These are phyloP conservation scores for Eubucco bourcierii DNA, from an alignment of 2,113 vertebrate species.

Conservation along the genomic window DNA sequence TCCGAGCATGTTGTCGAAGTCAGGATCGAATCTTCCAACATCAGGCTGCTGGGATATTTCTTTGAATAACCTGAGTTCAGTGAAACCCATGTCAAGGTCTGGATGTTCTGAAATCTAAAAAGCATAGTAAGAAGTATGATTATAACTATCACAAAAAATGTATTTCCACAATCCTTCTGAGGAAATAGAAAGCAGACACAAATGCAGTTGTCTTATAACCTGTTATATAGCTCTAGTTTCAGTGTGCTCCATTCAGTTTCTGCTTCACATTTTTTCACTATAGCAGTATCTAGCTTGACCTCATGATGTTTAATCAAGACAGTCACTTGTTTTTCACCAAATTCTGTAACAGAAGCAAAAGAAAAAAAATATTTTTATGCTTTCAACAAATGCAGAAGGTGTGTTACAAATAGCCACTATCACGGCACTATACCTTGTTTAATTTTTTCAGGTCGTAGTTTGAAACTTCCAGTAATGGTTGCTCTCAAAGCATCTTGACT, in stretches of 20 bases:
- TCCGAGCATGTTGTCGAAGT: constrained; percentile 67
- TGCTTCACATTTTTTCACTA: constrained; percentile 55
- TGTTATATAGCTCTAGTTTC: constrained; percentile 70
- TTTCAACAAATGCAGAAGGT: background rate
- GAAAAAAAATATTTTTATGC: background rate
- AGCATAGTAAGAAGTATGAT: background rate
- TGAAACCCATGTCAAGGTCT: constrained; percentile 65
- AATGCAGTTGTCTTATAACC: constrained; percentile 11
- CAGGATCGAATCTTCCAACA: constrained; percentile 63
- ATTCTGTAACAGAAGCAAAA: constrained; percentile 44
- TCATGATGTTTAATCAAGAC: constrained; percentile 57
- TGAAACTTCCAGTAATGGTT: constrained; percentile 68
- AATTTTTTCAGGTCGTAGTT: constrained; percentile 63
- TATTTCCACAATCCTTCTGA: background rate
- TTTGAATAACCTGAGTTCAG: constrained; percentile 69
- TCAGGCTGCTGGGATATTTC: constrained; percentile 72
- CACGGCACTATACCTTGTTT: constrained; percentile 49
- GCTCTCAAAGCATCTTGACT: constrained; percentile 65
- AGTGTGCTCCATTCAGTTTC: constrained; percentile 69
- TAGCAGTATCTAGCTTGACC: constrained; percentile 61
- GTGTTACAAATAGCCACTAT: background rate
- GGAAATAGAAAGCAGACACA: background rate
- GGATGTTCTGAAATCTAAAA: constrained; percentile 67
- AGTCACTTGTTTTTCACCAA: constrained; percentile 70
- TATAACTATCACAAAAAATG: background rate